phyloP scores from a whole-genome alignment of 2,113 vertebrate species.

The Phalacrocorax carbo region DNA sequence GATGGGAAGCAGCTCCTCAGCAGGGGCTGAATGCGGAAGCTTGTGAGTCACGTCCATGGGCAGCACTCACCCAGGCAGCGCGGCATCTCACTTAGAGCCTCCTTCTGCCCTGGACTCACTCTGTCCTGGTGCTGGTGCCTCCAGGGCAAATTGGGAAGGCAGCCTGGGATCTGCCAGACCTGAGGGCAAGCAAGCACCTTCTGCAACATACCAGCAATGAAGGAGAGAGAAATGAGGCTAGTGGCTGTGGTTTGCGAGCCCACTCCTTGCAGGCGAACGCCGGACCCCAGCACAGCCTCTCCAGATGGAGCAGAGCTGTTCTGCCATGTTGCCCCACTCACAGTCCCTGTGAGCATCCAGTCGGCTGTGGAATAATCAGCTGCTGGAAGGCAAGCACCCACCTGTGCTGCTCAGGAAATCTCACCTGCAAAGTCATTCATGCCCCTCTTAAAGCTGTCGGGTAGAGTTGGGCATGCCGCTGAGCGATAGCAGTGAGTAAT shows the following conservation, averaged over 20 bases:
- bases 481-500: not conserved
- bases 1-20: not conserved
- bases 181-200: not conserved
- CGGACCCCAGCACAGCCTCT: not conserved
- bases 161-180: not conserved
- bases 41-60: not conserved
- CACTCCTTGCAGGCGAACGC: not conserved
- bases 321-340: not conserved
- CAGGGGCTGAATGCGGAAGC: not conserved
- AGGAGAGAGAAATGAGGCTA: not conserved
- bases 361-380: not conserved
- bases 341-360: accelerated
- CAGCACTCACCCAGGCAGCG: not conserved
- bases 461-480: not conserved
- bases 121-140: not conserved
- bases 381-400: not conserved
- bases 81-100: not conserved
- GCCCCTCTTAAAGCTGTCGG: not conserved
- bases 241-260: too few species aligned
- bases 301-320: not conserved
- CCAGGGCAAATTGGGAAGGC: not conserved
- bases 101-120: accelerated
- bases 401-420: not conserved
- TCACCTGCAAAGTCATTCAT: not conserved
- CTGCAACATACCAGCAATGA: not conserved